Evolutionary conservation across 2,113 vertebrate species (phyloP).

Genomic region (Ascaphus truei): DNA sequence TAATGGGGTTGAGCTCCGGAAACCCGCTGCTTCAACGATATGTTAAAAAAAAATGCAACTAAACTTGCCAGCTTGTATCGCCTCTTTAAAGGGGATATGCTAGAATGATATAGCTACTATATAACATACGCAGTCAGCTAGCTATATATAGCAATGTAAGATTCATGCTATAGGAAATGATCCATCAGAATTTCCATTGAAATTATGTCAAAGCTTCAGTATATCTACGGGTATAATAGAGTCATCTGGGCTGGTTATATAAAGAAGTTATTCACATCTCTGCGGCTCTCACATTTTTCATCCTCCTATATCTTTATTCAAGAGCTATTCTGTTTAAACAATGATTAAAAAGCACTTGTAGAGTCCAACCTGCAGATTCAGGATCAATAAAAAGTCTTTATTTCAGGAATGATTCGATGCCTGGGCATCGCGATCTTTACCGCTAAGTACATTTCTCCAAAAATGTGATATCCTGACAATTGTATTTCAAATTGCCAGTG

Average conservation of each 20-base stretch:
- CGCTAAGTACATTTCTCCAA: conserved; percentile 12
- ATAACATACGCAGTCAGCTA: not conserved
- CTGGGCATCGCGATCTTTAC: not conserved
- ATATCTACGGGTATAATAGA: not conserved
- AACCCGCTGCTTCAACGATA: too few relatives aligned
- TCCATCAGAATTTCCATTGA: not conserved
- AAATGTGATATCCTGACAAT: conserved; percentile 23
- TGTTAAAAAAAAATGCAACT: too few relatives aligned
- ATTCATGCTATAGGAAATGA: conserved; percentile 5
- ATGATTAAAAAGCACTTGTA: conserved; percentile 4
- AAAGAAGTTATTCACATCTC: not conserved
- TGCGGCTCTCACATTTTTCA: not conserved
- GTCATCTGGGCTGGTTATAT: not conserved
- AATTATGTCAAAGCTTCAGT: not conserved
- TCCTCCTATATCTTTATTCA: not conserved
- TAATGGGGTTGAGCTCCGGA: too few relatives aligned
- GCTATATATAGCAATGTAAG: not conserved
- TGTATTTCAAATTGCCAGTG: conserved; percentile 8
- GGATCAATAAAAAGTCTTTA: conserved; percentile 27
- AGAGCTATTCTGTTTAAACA: not conserved
- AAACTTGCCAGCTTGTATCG: too few relatives aligned
- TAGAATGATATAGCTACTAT: too few relatives aligned
- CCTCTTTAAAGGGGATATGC: too few relatives aligned
- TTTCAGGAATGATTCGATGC: conserved; percentile 13
- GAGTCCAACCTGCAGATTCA: not conserved